Percentiles rank a stretch among this genome's conserved stretches.
phyloP scores from a whole-genome alignment of 2,113 vertebrate genomes.

The Ivindomyrus marchei region DNA sequence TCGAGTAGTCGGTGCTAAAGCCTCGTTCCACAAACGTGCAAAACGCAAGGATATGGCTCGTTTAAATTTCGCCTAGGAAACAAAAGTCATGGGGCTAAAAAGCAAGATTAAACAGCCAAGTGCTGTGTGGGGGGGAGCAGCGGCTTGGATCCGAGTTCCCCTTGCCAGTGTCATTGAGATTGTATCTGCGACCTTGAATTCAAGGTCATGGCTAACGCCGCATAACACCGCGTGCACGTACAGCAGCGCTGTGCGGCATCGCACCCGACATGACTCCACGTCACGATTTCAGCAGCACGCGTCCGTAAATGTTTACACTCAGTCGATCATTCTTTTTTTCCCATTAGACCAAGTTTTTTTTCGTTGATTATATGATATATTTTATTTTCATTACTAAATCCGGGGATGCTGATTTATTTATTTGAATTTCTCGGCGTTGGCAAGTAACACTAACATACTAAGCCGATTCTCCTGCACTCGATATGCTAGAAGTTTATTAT shows the following conservation, averaged over 20 bases:
- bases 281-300: background rate
- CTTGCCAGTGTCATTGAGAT: slow-evolving; percentile 11
- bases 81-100: background rate
- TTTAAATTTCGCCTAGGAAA: background rate
- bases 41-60: background rate
- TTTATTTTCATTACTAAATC: background rate
- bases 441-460: background rate
- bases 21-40: background rate
- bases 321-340: background rate
- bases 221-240: background rate
- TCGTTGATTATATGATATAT: background rate
- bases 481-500: background rate
- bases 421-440: background rate
- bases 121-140: background rate
- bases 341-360: background rate
- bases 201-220: slow-evolving; percentile 2
- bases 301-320: too few relatives aligned
- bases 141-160: background rate
- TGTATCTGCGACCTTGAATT: slow-evolving; percentile 15
- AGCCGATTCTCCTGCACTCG: background rate
- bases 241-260: background rate
- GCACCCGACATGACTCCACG: background rate
- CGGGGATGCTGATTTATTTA: background rate
- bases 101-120: background rate
- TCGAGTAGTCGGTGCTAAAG: background rate